Evolutionary conservation across 1,140 invertebrate genomes (phyloP), one percentile per base, ranked within the genome.

Genomic region (Temnothorax curvispinosus): DNA sequence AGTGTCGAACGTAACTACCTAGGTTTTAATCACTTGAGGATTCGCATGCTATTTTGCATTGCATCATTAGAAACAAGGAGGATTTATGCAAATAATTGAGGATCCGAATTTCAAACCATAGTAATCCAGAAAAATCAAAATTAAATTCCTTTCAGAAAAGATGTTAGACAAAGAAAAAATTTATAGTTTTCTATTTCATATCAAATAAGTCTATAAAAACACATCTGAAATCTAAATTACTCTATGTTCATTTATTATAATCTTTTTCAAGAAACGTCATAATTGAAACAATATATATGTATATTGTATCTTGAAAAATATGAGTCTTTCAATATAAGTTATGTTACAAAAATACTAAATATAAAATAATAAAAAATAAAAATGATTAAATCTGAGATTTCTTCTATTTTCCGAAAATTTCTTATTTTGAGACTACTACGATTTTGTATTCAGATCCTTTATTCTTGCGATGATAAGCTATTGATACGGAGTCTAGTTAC

Each of bases 361-460:
- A 9, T 18, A 18, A 69, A 38, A 58, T 21, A 21, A 21, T 21
- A 21, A 21, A 21, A 21, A 21, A 21, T 21, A 21, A 21, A 21
- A 82, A 82, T 27, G 27, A 27, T 27, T 27, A 27, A 27, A 52
- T 41, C 8, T 38, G 6, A 80, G 35, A 41, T 75, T 75, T 56
- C 3, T 35, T 21, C 1, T 41, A 0, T 56, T 56, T 21, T 1
- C 11, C 2, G 1, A 75, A 54, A 75, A 41, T 62, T n/a, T 44
- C 9, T 78, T 4, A 44, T 71, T 58, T 81, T 56, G 13, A 71
- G 11, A 32, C 44, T 71, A 71, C 3, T 15, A 32, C 15, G 15
- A 15, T 80, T 80, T 60, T 7, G 21, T 44, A 44, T 71, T 71
- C 78, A 71, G 38, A 9, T 44, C 65, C 8, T 44, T 18, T 11